Evolutionary conservation across 2,797 vertebrate species (phyloP).

Genomic region (Forpus xanthops): DNA sequence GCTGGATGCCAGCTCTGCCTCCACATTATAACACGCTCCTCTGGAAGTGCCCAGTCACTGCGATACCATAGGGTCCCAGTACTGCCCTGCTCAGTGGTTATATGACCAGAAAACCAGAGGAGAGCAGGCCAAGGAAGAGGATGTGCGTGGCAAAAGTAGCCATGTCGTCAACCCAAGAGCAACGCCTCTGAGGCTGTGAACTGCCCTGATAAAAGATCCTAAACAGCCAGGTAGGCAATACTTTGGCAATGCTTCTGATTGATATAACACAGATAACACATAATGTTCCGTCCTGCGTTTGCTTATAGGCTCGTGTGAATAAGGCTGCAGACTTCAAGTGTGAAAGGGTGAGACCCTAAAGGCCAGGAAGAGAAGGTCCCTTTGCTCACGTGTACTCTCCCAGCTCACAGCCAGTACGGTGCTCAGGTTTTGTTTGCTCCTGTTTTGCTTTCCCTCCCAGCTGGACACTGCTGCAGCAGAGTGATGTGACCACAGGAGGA

Average conservation of each 20-base stretch:
- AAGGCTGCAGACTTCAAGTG: background rate
- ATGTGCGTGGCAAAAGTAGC: fast-evolving
- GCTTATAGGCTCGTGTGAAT: background rate
- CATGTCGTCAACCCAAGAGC: background rate
- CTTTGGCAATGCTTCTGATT: background rate
- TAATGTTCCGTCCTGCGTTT: background rate
- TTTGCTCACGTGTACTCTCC: background rate
- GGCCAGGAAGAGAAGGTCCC: background rate
- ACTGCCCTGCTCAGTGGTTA: fast-evolving
- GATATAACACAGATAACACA: background rate
- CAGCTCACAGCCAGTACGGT: background rate
- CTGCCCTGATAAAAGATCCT: background rate
- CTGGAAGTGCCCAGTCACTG: background rate
- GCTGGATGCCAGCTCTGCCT: background rate
- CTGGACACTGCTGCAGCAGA: background rate
- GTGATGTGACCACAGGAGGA: background rate
- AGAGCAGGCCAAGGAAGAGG: background rate
- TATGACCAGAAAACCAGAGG: background rate
- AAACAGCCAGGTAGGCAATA: background rate
- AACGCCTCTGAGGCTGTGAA: background rate
- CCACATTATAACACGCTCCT: background rate
- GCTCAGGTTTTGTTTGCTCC: background rate
- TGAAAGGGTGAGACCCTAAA: background rate
- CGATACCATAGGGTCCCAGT: fast-evolving
- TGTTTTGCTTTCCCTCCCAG: background rate